Percentiles rank a stretch among this genome's conserved stretches.
phyloP scores from a whole-genome alignment of 1,140 invertebrate genomes.

The Saccostrea echinata region DNA sequence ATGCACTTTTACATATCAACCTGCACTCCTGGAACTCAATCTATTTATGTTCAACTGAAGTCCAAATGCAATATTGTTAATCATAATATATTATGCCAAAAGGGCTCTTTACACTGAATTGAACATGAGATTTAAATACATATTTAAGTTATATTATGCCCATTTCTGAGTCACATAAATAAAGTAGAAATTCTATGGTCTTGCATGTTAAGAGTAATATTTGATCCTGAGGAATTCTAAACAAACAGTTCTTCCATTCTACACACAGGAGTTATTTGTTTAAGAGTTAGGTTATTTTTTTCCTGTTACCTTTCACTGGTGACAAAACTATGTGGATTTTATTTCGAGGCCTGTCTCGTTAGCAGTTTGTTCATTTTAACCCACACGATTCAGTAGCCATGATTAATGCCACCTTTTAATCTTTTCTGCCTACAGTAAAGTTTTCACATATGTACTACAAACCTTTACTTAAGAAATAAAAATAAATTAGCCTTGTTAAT shows the following conservation, averaged over 20 bases:
- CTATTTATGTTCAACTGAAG: too few species aligned
- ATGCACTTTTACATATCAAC: too few species aligned
- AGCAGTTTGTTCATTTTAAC: slow-evolving; percentile 15
- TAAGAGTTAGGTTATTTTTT: not conserved
- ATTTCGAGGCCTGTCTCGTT: not conserved
- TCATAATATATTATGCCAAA: not conserved
- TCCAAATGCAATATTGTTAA: not conserved
- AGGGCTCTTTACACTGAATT: not conserved
- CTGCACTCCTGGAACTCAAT: too few species aligned
- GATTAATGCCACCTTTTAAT: slow-evolving; percentile 31
- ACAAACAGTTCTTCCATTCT: not conserved
- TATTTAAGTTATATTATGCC: not conserved
- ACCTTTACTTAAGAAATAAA: not conserved
- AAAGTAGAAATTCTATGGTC: slow-evolving; percentile 1
- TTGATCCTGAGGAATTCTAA: not conserved
- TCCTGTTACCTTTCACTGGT: slow-evolving; percentile 5
- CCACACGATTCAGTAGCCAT: not conserved
- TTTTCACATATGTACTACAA: not conserved
- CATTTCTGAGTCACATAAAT: slow-evolving; percentile 13
- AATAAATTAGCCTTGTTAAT: slow-evolving; percentile 17
- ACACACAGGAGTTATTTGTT: slow-evolving; percentile 26
- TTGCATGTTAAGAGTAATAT: slow-evolving; percentile 26
- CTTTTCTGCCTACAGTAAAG: not conserved
- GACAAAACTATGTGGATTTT: slow-evolving; percentile 12
- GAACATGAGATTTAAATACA: not conserved